Conservation (phyloP, 1,140 invertebrate species). For the Drosophila funebris region DNA sequence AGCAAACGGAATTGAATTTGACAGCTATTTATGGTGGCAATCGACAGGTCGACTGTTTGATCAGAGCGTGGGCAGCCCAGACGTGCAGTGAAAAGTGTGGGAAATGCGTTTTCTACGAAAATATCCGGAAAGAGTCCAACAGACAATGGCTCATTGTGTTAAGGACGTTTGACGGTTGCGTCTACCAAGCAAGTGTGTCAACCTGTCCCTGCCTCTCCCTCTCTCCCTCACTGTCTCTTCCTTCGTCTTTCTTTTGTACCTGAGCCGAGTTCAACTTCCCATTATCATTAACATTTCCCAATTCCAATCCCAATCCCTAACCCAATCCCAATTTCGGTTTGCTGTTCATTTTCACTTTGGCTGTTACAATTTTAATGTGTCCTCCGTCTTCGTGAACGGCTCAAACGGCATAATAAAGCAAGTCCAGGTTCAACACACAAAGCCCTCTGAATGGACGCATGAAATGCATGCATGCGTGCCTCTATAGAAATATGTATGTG, state of each 20-base stretch:
- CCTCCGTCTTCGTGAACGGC: neutral
- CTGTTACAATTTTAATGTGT: slow-evolving; percentile 74
- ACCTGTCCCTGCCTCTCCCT: slow-evolving; percentile 11
- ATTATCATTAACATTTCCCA: slow-evolving; percentile 5
- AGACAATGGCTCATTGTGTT: slow-evolving; percentile 63
- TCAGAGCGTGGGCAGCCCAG: slow-evolving; percentile 23
- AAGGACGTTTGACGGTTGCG: slow-evolving; percentile 55
- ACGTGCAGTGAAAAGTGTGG: slow-evolving; percentile 69
- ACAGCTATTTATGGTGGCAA: slow-evolving; percentile 67
- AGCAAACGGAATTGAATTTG: slow-evolving; percentile 60
- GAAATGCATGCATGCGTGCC: slow-evolving; percentile 63
- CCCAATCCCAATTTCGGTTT: slow-evolving; percentile 8
- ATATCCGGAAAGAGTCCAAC: slow-evolving; percentile 55
- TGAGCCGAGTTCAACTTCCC: slow-evolving; percentile 9
- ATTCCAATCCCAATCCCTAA: neutral
- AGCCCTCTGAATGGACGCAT: slow-evolving; percentile 19
- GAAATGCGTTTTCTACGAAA: slow-evolving; percentile 67
- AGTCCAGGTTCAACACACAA: neutral
- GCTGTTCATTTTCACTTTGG: slow-evolving; percentile 6
- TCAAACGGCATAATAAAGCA: slow-evolving; percentile 75
- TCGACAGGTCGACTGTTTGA: slow-evolving; percentile 10
- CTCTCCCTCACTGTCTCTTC: neutral
- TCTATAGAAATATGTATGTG: slow-evolving; percentile 49
- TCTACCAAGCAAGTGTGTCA: slow-evolving; percentile 46
- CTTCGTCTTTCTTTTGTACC: slow-evolving; percentile 1